Conservation (phyloP, 2,888 invertebrate genomes). For the Agriopis marginaria region DNA sequence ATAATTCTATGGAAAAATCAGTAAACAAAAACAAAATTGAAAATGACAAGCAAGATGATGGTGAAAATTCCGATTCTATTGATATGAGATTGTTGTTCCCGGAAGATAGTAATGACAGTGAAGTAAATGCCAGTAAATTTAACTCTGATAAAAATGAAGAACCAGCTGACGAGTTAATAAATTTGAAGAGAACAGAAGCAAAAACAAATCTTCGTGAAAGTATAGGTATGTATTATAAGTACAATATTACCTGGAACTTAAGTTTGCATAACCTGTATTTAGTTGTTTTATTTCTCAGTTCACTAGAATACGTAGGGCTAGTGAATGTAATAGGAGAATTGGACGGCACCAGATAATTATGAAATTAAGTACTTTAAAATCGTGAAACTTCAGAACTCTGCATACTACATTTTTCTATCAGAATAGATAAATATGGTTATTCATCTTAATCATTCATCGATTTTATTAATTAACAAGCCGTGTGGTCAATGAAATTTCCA, state of each 20-base stretch:
- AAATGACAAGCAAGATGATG: slow-evolving; percentile 42
- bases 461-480: too few relatives aligned
- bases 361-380: too few relatives aligned
- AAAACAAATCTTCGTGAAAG: slow-evolving; percentile 64
- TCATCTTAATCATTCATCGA: too few relatives aligned
- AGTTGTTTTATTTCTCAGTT: too few relatives aligned
- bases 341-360: too few relatives aligned
- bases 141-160: slow-evolving; percentile 30
- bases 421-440: too few relatives aligned
- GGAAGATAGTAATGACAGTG: slow-evolving; percentile 72
- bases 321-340: too few relatives aligned
- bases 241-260: neutral
- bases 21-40: slow-evolving; percentile 35
- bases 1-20: slow-evolving; percentile 33
- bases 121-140: slow-evolving; percentile 44
- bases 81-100: slow-evolving; percentile 73
- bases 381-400: too few relatives aligned
- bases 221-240: slow-evolving; percentile 52
- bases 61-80: slow-evolving; percentile 69
- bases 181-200: slow-evolving; percentile 65
- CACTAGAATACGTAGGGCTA: too few relatives aligned
- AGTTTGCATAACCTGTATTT: too few relatives aligned
- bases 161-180: slow-evolving; percentile 59
- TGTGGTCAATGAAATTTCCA: too few relatives aligned
- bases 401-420: too few relatives aligned